A percentile compares a stretch with the other conserved stretches of the same genome.
Conservation (phyloP, 1,140 invertebrate genomes). For the Melitaea cinxia region DNA sequence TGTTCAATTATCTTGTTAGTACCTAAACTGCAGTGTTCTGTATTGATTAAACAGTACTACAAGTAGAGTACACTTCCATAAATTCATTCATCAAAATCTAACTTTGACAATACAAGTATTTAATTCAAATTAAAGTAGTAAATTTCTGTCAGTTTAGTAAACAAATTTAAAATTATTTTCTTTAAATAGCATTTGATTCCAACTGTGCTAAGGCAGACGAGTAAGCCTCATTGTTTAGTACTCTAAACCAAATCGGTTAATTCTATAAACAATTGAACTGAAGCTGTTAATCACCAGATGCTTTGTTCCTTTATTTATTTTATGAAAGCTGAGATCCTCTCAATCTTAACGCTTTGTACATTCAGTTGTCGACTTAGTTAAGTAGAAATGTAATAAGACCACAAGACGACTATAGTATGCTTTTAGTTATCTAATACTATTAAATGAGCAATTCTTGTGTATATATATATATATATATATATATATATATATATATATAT, state of each 20-base stretch:
- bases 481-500: too few species aligned
- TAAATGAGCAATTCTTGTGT: slow-evolving; percentile 12
- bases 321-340: slow-evolving; percentile 6
- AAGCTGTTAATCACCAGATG: background rate
- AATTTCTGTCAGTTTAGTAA: too few species aligned
- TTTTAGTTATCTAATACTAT: slow-evolving; percentile 9
- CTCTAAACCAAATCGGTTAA: background rate
- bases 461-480: background rate
- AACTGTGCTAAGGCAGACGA: too few species aligned
- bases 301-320: slow-evolving; percentile 1
- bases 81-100: background rate
- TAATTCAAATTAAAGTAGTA: background rate
- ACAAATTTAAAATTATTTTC: too few species aligned
- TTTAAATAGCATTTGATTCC: too few species aligned
- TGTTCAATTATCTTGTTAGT: background rate
- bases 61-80: background rate
- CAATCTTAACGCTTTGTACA: background rate
- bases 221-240: background rate
- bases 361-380: slow-evolving; percentile 12
- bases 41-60: background rate
- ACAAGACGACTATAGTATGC: background rate
- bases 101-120: background rate
- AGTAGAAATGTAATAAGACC: slow-evolving; percentile 13
- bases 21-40: background rate
- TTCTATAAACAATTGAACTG: background rate